Evolutionary conservation across 2,797 vertebrate species (phyloP).

Genomic region (Podargus strigoides): DNA sequence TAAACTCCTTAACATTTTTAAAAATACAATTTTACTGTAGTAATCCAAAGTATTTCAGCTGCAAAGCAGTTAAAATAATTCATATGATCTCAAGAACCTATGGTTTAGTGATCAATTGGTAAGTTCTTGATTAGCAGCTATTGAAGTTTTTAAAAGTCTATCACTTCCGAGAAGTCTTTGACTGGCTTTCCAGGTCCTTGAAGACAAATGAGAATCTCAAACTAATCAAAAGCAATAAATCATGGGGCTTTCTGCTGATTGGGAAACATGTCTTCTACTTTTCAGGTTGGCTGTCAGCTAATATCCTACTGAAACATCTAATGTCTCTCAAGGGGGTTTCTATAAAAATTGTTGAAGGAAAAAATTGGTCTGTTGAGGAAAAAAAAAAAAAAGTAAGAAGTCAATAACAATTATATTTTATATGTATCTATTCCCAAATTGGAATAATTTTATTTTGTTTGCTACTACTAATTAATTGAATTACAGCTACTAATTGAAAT

Average conservation of each 20-base stretch:
- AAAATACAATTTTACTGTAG: not conserved
- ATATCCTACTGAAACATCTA: constrained; percentile 36
- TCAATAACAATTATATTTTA: not conserved
- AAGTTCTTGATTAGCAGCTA: constrained; percentile 50
- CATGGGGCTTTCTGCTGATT: constrained; percentile 57
- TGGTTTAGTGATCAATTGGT: constrained; percentile 47
- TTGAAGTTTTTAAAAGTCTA: constrained; percentile 55
- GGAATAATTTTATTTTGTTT: not conserved
- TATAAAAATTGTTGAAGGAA: not conserved
- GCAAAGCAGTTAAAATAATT: not conserved
- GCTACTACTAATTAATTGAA: not conserved
- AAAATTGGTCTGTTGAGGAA: not conserved
- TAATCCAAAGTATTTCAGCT: not conserved
- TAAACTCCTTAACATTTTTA: not conserved
- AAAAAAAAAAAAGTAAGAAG: not conserved
- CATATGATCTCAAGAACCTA: not conserved
- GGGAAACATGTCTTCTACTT: constrained; percentile 36
- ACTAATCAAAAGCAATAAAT: constrained; percentile 66
- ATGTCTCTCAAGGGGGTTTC: constrained; percentile 10
- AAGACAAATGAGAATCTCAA: constrained; percentile 64
- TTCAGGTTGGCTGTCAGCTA: constrained; percentile 53
- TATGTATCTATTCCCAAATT: not conserved
- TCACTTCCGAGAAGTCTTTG: constrained; percentile 63
- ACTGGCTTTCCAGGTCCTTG: constrained; percentile 45
- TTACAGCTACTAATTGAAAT: not conserved